phyloP scores from a whole-genome alignment of 2,113 vertebrate species.

The Anhinga rufa region DNA sequence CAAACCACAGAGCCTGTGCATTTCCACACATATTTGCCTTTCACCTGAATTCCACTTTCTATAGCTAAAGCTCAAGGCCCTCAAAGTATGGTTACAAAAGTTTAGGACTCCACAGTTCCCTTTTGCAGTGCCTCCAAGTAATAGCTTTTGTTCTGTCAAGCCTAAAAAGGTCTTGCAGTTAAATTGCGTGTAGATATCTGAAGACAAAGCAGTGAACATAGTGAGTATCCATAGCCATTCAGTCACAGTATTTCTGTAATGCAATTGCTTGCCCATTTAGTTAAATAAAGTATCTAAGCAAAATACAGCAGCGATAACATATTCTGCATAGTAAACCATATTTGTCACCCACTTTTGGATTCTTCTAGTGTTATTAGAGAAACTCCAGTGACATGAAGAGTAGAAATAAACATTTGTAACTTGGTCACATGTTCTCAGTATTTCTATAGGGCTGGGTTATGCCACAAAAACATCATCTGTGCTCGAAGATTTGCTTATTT shows the following conservation, averaged over 20 bases:
- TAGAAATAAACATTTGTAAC: neutral
- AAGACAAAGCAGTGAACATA: neutral
- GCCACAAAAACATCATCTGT: neutral
- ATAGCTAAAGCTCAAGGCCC: neutral
- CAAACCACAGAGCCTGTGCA: neutral
- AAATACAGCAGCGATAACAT: neutral
- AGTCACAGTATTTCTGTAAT: neutral
- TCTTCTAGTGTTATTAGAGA: neutral
- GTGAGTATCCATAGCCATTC: neutral
- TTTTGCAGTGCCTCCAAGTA: neutral
- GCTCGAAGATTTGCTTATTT: neutral
- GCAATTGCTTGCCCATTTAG: neutral
- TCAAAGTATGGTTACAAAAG: neutral
- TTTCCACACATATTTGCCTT: neutral
- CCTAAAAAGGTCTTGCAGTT: neutral
- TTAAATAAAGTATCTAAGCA: neutral
- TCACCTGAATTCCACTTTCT: neutral
- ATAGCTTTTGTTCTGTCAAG: neutral
- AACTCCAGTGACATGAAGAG: neutral
- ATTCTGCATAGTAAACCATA: neutral
- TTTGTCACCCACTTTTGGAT: neutral
- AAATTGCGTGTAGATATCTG: neutral
- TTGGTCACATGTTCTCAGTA: neutral
- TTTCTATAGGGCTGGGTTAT: neutral
- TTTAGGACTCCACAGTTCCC: neutral